Percentiles rank a stretch among this genome's conserved stretches.
Conservation (phyloP, 2,888 invertebrate genomes). For the Xylota segnis region DNA sequence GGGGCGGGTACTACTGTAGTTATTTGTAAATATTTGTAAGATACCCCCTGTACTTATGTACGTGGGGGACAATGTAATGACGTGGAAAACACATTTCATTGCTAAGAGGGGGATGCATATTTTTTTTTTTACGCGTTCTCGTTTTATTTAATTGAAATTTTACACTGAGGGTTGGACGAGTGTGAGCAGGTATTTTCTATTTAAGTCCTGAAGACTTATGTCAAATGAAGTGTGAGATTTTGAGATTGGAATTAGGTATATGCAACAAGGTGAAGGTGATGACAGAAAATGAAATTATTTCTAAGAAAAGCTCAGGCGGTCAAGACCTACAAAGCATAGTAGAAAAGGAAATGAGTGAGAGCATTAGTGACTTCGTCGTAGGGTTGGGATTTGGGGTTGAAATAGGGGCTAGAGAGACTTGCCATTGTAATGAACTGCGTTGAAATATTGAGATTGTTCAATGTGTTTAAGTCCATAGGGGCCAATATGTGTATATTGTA, state of each 20-base stretch:
- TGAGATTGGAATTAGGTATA: conserved; percentile 33
- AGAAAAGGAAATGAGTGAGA: too few species aligned
- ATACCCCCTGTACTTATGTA: conserved; percentile 39
- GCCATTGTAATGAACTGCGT: too few species aligned
- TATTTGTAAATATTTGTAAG: conserved; percentile 68
- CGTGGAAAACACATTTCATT: conserved; percentile 69
- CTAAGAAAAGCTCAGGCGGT: neutral
- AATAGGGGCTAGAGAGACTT: too few species aligned
- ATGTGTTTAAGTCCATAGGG: too few species aligned
- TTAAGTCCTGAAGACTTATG: neutral
- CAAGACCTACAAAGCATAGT: neutral
- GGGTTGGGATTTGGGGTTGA: too few species aligned
- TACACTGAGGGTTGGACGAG: conserved; percentile 1
- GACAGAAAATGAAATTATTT: neutral
- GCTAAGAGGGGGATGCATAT: neutral
- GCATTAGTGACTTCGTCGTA: too few species aligned
- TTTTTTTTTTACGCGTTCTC: conserved; percentile 59
- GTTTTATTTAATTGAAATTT: conserved; percentile 72
- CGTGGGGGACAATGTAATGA: conserved; percentile 54
- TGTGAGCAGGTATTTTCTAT: neutral
- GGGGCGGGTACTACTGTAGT: conserved; percentile 31
- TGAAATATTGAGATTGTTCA: too few species aligned
- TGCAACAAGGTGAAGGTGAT: neutral
- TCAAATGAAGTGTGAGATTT: conserved; percentile 37
- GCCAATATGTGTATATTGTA: too few species aligned